Evolutionary conservation across 2,888 invertebrate genomes (phyloP).

Genomic region (Strigamia crassipes): DNA sequence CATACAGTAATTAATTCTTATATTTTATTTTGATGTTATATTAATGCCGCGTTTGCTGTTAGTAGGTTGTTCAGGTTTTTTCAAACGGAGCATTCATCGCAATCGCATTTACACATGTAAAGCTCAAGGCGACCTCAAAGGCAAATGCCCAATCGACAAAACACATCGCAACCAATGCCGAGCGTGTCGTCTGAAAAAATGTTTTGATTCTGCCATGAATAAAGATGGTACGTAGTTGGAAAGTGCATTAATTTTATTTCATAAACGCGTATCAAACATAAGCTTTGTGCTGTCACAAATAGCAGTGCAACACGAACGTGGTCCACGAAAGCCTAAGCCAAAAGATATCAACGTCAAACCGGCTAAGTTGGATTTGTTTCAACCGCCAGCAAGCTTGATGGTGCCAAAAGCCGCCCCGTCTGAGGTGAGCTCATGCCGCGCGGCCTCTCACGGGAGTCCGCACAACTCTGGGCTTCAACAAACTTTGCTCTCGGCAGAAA

Average conservation of each 20-base stretch:
- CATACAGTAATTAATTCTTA: background rate
- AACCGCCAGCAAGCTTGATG: constrained; percentile 48
- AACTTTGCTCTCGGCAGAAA: constrained; percentile 54
- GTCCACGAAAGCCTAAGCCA: constrained; percentile 89
- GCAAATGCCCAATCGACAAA: constrained; percentile 94
- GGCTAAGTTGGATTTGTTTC: constrained; percentile 46
- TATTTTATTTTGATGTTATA: background rate
- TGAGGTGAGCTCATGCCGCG: constrained; percentile 45
- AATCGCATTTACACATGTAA: constrained; percentile 97
- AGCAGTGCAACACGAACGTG: constrained; percentile 97
- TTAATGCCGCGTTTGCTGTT: constrained; percentile 8
- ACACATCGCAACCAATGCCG: constrained; percentile 96
- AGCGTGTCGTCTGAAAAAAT: constrained; percentile 91
- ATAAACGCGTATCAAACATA: background rate
- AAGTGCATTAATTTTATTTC: background rate
- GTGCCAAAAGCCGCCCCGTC: constrained; percentile 45
- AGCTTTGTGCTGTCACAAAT: background rate
- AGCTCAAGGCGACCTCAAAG: constrained; percentile 89
- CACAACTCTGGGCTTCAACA: constrained; percentile 53
- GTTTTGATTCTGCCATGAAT: constrained; percentile 96
- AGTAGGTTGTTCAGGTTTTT: constrained; percentile 90
- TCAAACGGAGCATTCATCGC: constrained; percentile 93
- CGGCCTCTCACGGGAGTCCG: constrained; percentile 44
- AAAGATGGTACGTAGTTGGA: constrained; percentile 83
- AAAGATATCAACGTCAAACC: constrained; percentile 58